phyloP scores from a whole-genome alignment of 2,888 invertebrate genomes.

The Norana najaformis region DNA sequence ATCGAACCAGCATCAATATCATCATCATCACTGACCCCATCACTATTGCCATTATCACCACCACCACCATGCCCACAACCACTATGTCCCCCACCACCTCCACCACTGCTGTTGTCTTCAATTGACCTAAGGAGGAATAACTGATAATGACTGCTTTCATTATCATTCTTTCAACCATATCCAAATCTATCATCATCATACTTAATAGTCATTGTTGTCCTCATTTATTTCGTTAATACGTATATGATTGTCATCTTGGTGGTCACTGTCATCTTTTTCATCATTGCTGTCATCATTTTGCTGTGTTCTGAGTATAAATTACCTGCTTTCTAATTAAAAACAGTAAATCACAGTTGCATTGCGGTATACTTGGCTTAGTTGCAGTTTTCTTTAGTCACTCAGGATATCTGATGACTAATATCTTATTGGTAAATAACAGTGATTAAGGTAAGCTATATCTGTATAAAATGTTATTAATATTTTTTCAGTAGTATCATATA shows the following conservation, averaged over 20 bases:
- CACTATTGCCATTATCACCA: neutral
- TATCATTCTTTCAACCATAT: neutral
- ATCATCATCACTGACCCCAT: neutral
- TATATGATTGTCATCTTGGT: neutral
- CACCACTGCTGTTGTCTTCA: neutral
- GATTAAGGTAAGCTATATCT: neutral
- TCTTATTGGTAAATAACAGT: neutral
- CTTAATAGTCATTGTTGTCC: neutral
- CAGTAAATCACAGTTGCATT: neutral
- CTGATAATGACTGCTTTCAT: neutral
- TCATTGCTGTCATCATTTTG: neutral
- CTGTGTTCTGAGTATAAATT: neutral
- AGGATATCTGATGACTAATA: neutral
- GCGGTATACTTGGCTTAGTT: neutral
- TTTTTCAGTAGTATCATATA: neutral
- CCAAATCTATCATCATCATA: neutral
- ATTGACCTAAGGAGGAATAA: neutral
- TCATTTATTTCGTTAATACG: neutral
- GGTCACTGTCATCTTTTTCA: neutral
- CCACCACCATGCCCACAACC: neutral
- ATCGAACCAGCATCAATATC: too few relatives aligned
- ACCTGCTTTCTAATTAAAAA: constrained; percentile 13
- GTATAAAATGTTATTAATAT: neutral
- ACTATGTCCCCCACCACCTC: neutral
- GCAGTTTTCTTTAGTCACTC: neutral